Conservation (phyloP, 2,113 vertebrate genomes). For the Anser cygnoides region DNA sequence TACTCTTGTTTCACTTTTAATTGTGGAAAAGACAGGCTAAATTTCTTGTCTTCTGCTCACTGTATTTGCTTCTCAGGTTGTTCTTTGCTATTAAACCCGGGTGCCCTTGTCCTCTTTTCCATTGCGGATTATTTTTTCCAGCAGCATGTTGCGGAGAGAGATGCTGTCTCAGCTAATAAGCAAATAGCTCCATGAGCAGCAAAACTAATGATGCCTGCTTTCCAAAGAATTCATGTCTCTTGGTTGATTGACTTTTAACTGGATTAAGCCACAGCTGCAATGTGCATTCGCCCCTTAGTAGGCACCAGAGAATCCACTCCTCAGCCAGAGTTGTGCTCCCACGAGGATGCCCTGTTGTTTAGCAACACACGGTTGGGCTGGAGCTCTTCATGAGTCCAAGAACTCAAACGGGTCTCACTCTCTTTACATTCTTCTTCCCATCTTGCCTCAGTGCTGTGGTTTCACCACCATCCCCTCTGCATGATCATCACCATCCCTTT, state of each 20-base stretch:
- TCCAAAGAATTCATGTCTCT: background rate
- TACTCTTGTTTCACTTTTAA: background rate
- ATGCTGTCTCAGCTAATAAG: constrained; percentile 10
- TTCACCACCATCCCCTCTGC: background rate
- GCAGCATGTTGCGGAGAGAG: background rate
- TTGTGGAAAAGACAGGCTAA: background rate
- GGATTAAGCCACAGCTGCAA: constrained; percentile 3
- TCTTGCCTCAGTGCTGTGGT: background rate
- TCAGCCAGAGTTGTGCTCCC: background rate
- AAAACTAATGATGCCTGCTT: background rate
- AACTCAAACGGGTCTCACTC: background rate
- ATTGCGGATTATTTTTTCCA: background rate
- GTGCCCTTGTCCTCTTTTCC: background rate
- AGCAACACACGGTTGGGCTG: background rate
- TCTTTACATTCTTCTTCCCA: background rate
- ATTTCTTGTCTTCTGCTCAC: background rate
- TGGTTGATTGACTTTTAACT: constrained; percentile 7
- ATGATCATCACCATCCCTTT: fast-evolving
- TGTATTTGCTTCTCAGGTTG: background rate
- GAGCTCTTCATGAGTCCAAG: background rate
- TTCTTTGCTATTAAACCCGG: background rate
- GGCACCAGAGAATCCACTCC: background rate
- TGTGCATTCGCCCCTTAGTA: background rate
- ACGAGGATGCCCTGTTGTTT: background rate
- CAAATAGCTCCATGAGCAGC: background rate